These are phyloP conservation scores for Nomada flava DNA, from an alignment of 2,888 invertebrate species.

Conservation along the genomic window DNA sequence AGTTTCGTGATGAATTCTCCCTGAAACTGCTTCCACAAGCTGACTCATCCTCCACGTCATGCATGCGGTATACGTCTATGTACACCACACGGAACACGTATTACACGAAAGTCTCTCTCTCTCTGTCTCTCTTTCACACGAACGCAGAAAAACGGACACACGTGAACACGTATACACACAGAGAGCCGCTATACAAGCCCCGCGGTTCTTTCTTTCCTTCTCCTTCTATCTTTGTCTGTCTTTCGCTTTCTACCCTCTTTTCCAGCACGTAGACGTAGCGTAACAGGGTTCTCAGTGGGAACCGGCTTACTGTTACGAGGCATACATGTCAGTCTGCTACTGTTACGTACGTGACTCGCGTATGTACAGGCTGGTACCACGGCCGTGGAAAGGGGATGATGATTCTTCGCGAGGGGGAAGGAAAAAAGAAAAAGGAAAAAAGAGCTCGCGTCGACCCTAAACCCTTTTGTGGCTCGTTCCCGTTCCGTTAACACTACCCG, in stretches of 20 bases:
- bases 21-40: slow-evolving; percentile 67
- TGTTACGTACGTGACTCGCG: slow-evolving; percentile 69
- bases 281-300: slow-evolving; percentile 69
- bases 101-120: slow-evolving; percentile 56
- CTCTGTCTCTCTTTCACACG: slow-evolving; percentile 27
- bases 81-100: slow-evolving; percentile 62
- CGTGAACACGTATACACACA: background rate
- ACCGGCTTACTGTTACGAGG: slow-evolving; percentile 72
- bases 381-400: slow-evolving; percentile 48
- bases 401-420: slow-evolving; percentile 48
- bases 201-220: slow-evolving; percentile 24
- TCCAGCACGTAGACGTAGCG: slow-evolving; percentile 63
- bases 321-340: slow-evolving; percentile 68
- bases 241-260: slow-evolving; percentile 56
- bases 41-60: slow-evolving; percentile 75
- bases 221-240: slow-evolving; percentile 30
- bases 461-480: slow-evolving; percentile 33
- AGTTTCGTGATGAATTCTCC: slow-evolving; percentile 69
- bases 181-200: background rate
- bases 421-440: background rate
- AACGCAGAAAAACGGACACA: background rate
- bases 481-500: slow-evolving; percentile 40
- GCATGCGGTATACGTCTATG: slow-evolving; percentile 66
- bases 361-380: slow-evolving; percentile 70
- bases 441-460: slow-evolving; percentile 31